These are phyloP conservation scores for Hemaris fuciformis DNA, from an alignment of 2,888 invertebrate species.

Conservation along the genomic window DNA sequence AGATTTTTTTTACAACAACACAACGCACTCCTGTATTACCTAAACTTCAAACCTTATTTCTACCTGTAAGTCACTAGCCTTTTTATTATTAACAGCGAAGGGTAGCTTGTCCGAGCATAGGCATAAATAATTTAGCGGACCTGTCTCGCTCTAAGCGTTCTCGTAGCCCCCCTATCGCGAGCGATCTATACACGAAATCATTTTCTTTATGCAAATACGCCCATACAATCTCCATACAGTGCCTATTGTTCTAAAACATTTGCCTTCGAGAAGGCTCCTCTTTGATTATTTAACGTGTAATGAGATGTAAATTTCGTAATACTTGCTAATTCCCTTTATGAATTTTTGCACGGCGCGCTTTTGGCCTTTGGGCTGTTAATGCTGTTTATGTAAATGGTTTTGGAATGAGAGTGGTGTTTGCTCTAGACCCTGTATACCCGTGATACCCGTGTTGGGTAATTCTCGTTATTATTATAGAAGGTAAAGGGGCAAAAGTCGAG, in stretches of 20 bases:
- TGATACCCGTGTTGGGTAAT: too few species aligned
- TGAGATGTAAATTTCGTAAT: neutral
- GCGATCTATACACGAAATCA: constrained; percentile 45
- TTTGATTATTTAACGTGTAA: constrained; percentile 1
- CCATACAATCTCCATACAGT: constrained; percentile 48
- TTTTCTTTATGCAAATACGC: constrained; percentile 60
- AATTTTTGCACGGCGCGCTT: neutral
- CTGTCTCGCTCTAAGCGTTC: neutral
- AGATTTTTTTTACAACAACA: neutral
- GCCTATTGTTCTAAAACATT: constrained; percentile 45
- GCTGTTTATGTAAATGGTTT: too few species aligned
- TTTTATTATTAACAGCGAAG: neutral
- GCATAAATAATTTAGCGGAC: neutral
- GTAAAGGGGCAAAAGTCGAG: too few species aligned
- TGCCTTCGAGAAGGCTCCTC: constrained; percentile 12
- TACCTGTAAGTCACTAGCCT: neutral
- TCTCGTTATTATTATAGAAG: too few species aligned
- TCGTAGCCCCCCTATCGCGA: constrained; percentile 10
- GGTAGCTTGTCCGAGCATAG: neutral
- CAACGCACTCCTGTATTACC: neutral
- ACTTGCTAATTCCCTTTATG: neutral
- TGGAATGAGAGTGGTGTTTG: too few species aligned
- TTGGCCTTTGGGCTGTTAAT: neutral
- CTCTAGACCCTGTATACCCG: too few species aligned
- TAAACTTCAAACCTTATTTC: neutral